These are phyloP conservation scores for Stramonita haemastoma DNA, from an alignment of 2,888 invertebrate species.

Conservation along the genomic window DNA sequence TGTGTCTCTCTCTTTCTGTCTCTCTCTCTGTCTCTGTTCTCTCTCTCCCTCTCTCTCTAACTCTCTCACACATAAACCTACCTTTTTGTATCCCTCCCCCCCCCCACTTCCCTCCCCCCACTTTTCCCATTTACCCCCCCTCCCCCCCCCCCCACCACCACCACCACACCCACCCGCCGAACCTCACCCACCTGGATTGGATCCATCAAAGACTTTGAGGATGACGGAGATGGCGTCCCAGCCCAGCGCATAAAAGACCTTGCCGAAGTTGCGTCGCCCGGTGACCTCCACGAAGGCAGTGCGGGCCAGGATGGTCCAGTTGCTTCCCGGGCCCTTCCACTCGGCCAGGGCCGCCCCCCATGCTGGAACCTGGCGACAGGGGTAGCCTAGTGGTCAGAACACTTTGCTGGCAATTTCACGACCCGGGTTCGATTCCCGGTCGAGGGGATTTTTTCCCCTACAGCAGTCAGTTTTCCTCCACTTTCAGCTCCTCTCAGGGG, in stretches of 20 bases:
- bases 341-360: constrained; percentile 55
- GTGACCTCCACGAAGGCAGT: constrained; percentile 58
- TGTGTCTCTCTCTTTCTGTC: no score
- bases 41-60: no score
- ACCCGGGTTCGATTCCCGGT: no score
- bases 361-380: constrained; percentile 44
- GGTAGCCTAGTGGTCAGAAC: no score
- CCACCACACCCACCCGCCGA: background rate
- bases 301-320: constrained; percentile 52
- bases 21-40: no score
- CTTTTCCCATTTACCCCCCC: background rate
- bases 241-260: constrained; percentile 54
- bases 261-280: constrained; percentile 54
- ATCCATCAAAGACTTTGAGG: constrained; percentile 33
- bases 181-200: background rate
- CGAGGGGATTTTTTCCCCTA: no score
- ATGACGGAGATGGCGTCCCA: constrained; percentile 55
- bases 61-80: no score
- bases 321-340: constrained; percentile 51
- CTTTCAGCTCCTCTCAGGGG: no score
- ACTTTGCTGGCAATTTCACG: no score
- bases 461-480: no score
- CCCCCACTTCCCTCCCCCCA: background rate
- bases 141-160: no score
- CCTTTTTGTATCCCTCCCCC: no score